These are phyloP conservation scores for Crocuta crocuta DNA, from an alignment of 2,113 vertebrate species.

Conservation along the genomic window DNA sequence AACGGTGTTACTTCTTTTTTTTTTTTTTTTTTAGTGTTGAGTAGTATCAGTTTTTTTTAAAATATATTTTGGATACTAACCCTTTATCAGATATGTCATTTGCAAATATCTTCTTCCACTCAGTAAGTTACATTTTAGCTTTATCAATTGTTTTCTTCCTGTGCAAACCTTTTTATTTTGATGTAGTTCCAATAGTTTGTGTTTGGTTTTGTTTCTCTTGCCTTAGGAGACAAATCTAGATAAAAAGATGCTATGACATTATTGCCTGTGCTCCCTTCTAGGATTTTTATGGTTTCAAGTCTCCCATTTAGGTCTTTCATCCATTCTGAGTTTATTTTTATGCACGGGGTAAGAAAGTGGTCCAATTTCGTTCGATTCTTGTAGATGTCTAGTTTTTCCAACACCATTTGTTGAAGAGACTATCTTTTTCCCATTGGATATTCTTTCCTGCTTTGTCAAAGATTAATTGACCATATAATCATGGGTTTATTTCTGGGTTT, in stretches of 20 bases:
- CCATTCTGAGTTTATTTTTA: not conserved
- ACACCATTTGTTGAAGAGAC: not conserved
- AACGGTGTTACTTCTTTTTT: not conserved
- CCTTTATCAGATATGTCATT: not conserved
- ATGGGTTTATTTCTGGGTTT: not conserved
- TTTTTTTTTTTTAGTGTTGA: not conserved
- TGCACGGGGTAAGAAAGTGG: not conserved
- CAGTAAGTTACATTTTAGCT: not conserved
- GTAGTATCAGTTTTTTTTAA: not conserved
- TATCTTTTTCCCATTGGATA: not conserved
- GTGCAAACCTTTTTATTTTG: not conserved
- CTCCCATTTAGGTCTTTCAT: not conserved
- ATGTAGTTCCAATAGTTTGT: not conserved
- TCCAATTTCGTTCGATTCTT: not conserved
- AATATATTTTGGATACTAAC: not conserved
- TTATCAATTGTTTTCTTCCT: not conserved
- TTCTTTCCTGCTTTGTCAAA: not conserved
- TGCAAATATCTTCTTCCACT: not conserved
- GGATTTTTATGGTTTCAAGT: not conserved
- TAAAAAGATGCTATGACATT: not conserved
- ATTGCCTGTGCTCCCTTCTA: not conserved
- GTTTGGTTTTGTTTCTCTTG: not conserved
- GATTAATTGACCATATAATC: not conserved
- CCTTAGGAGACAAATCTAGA: not conserved
- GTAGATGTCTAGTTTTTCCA: not conserved